phyloP scores from a whole-genome alignment of 1,140 invertebrate genomes.

The Lucilia sericata region DNA sequence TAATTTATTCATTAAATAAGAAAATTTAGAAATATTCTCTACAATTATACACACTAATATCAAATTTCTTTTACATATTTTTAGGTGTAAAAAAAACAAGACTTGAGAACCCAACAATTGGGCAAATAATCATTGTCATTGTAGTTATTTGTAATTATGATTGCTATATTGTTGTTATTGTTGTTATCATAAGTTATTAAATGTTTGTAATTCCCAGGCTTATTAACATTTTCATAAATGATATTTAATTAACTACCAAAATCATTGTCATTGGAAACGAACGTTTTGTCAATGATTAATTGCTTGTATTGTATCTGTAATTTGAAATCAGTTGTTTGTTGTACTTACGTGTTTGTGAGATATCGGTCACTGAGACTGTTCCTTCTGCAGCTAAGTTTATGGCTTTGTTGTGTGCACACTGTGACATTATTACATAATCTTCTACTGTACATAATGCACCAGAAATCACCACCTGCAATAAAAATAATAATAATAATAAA shows the following conservation, averaged over 20 bases:
- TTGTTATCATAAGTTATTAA: not conserved
- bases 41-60: not conserved
- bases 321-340: slow-evolving; percentile 22
- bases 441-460: slow-evolving; percentile 68
- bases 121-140: not conserved
- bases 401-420: slow-evolving; percentile 68
- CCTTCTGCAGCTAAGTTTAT: slow-evolving; percentile 67
- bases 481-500: slow-evolving; percentile 14
- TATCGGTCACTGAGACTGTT: slow-evolving; percentile 68
- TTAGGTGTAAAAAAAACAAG: no score
- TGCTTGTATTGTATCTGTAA: not conserved
- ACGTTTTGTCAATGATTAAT: not conserved
- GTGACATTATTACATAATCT: slow-evolving; percentile 69
- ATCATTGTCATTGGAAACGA: not conserved
- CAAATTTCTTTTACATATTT: no score
- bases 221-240: slow-evolving; percentile 27
- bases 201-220: slow-evolving; percentile 39
- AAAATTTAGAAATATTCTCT: not conserved
- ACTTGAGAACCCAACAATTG: not conserved
- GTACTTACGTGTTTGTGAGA: slow-evolving; percentile 68
- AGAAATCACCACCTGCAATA: slow-evolving; percentile 67
- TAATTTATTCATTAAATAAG: not conserved
- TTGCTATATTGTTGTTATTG: not conserved
- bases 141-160: not conserved
- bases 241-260: not conserved